Base-by-base conservation (phyloP, 2,113 vertebrate genomes). In the Aegypius monachus region DNA sequence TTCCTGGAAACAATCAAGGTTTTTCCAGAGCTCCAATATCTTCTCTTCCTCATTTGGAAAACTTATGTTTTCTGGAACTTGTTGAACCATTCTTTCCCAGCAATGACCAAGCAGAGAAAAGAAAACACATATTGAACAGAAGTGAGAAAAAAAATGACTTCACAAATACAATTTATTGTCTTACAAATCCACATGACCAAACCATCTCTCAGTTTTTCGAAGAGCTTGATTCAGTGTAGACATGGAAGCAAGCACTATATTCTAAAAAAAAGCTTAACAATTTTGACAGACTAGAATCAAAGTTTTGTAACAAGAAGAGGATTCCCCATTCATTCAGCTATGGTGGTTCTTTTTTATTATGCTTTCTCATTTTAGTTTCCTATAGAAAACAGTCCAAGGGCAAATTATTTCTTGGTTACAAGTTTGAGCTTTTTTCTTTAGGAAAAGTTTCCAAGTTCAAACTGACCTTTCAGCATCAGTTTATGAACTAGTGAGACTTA, bases 11-110 rank as follows among this genome's bases (percentile, higher is more conserved):
- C 99, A 99, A 95, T 99, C 98, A 48, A 98, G 98, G 8, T 98
- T 95, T 31, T 98, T 96, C 99, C 99, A 99, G 20, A 99, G 97
- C 55, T 98, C 90, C 82, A 99, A 38, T 93, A 99, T 98, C 90
- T 98, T 99, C 89, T 99, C 99, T 96, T 99, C 99, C 96, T 99
- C 99, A 21, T 97, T 95, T 63, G 99, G 99, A 95, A 99, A 99
- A 97, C 50, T 97, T 94, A 99, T 98, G 81, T 98, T 99, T 96
- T 99, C 99, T 53, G 99, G 98, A 66, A 99, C 99, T 74, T 98
- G 98, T 26, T 99, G 98, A 98, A 99, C 98, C 99, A 99, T 99
- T 92, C 72, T 98, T 88, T 86, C 74, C 38, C 95, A 95, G 86
- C 73, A 63, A 96, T 2, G 8, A 93, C 77, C 68, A 26, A 90